Percentiles rank a stretch among this genome's conserved stretches.
phyloP scores from a whole-genome alignment of 2,113 vertebrate genomes.

The Urocynchramus pylzowi region DNA sequence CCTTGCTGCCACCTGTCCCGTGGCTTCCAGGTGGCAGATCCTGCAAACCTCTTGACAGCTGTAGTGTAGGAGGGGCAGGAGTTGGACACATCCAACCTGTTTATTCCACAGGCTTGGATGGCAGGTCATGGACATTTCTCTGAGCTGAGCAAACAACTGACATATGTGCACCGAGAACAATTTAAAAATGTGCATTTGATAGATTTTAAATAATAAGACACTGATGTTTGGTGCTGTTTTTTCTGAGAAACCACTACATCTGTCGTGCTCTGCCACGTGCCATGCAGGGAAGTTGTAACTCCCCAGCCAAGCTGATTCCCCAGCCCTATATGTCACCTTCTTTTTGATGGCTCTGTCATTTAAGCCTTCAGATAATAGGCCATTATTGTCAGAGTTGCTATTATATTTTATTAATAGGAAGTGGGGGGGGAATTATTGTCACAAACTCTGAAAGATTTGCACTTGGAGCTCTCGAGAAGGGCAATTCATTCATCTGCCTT shows the following conservation, averaged over 20 bases:
- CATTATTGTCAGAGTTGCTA: constrained; percentile 56
- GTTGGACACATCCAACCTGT: neutral
- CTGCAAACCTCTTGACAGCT: neutral
- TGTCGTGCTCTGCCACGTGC: accelerated
- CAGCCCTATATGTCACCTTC: constrained; percentile 43
- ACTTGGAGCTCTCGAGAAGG: neutral
- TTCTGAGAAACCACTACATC: neutral
- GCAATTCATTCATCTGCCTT: neutral
- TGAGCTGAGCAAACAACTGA: neutral
- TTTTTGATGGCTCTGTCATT: constrained; percentile 60
- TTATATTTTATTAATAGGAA: constrained; percentile 68
- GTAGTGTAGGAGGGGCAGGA: neutral
- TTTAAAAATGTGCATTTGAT: neutral
- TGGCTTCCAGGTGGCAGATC: neutral
- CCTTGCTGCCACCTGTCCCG: neutral
- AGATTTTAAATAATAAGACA: neutral
- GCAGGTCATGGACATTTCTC: neutral
- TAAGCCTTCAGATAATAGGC: constrained; percentile 58
- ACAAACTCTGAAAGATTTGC: constrained; percentile 35
- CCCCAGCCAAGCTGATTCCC: neutral
- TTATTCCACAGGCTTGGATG: neutral
- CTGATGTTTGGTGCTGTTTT: neutral
- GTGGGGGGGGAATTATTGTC: constrained; percentile 11
- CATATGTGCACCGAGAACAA: neutral
- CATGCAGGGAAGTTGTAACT: neutral